phyloP scores from a whole-genome alignment of 2,888 invertebrate genomes.

The Dicycla oo region DNA sequence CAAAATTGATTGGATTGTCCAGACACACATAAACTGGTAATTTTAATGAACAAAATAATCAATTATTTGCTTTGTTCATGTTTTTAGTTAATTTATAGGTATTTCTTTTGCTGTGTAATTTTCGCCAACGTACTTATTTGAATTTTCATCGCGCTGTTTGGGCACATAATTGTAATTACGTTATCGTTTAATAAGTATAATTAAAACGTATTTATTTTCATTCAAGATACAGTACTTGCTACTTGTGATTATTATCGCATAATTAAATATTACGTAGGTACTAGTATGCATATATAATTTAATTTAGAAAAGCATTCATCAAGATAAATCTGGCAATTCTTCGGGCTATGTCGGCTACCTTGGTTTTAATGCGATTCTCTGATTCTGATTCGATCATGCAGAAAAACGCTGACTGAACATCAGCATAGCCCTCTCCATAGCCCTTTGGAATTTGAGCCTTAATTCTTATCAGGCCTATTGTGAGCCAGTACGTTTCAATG shows the following conservation, averaged over 20 bases:
- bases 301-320: not conserved
- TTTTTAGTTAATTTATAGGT: conserved; percentile 26
- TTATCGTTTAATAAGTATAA: not conserved
- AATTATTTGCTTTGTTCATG: conserved; percentile 31
- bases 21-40: conserved; percentile 26
- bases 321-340: not conserved
- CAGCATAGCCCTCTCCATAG: not conserved
- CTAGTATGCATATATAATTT: too few species aligned
- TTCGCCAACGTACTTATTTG: not conserved
- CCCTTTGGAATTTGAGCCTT: too few species aligned
- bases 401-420: not conserved
- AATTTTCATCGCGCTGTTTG: not conserved
- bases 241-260: not conserved
- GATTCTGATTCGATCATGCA: not conserved
- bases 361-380: not conserved
- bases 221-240: not conserved
- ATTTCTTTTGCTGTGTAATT: conserved; percentile 19
- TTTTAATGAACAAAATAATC: conserved; percentile 56
- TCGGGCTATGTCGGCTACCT: not conserved
- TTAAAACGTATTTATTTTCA: not conserved
- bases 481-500: not conserved
- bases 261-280: not conserved
- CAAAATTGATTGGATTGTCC: conserved; percentile 47
- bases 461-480: not conserved
- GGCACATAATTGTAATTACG: not conserved